Percentiles rank a stretch among this genome's conserved stretches.
phyloP scores from a whole-genome alignment of 2,113 vertebrate genomes.

The Xiphias gladius region DNA sequence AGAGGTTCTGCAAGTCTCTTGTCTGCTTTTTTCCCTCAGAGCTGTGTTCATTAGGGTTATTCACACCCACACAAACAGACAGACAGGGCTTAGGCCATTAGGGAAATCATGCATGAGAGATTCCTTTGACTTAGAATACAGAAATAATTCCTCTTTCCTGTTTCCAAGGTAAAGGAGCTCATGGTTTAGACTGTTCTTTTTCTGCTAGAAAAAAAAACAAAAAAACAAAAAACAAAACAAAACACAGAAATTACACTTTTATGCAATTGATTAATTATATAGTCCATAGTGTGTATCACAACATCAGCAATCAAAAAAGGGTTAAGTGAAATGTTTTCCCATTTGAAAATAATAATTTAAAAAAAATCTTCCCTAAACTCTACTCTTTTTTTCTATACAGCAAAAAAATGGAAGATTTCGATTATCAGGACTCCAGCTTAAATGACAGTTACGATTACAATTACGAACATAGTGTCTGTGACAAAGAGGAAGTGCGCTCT shows the following conservation, averaged over 20 bases:
- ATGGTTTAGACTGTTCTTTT: neutral
- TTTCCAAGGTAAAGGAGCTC: neutral
- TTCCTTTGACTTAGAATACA: slow-evolving; percentile 31
- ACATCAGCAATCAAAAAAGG: neutral
- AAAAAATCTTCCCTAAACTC: neutral
- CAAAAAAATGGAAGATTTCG: slow-evolving; percentile 77
- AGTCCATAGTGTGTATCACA: neutral
- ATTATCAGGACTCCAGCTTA: slow-evolving; percentile 34
- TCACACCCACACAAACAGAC: slow-evolving; percentile 30
- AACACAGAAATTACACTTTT: slow-evolving; percentile 1
- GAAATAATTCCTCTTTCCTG: slow-evolving; percentile 34
- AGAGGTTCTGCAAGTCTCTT: neutral
- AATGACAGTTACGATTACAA: slow-evolving; percentile 83
- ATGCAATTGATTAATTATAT: neutral
- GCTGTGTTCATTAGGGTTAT: slow-evolving; percentile 12
- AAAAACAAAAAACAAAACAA: too few species aligned
- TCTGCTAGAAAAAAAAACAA: neutral
- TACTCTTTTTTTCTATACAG: slow-evolving; percentile 21
- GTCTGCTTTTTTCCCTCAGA: neutral
- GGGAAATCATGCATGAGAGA: slow-evolving; percentile 57
- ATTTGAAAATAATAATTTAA: too few species aligned
- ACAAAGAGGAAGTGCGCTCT: slow-evolving; percentile 89
- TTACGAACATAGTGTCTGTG: slow-evolving; percentile 87
- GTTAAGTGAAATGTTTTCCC: neutral
- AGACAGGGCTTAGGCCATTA: slow-evolving; percentile 39